Base-by-base conservation (phyloP, 2,797 vertebrate species). In the Megaceryle alcyon region DNA sequence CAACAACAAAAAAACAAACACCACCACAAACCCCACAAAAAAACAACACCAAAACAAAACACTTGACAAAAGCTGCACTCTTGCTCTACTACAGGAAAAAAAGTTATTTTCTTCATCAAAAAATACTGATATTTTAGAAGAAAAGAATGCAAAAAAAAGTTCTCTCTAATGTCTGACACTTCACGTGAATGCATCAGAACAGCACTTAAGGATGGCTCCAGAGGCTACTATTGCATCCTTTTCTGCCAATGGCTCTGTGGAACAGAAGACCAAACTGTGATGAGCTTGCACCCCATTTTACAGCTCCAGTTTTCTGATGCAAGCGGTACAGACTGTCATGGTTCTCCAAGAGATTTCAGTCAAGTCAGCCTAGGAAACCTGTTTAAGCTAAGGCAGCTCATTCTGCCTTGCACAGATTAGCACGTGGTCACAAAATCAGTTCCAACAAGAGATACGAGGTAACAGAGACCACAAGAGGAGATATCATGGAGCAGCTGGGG, bases 261-360 rank as follows among this genome's bases (percentile, higher is more conserved):
- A 15, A 28, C 29, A 54, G n/a, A 87, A 46, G 23, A 61, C 0
- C 10, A 12, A 86, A 53, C 5, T 79, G n/a, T 7, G 6, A 86
- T 44, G 33, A 61, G 22, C 14, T 53, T 61, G 44, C 22, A 78
- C 6, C n/a, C 44, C 0, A 2, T 15, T 53, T 10, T 4, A 70
- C 8, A 86, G 26, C 16, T 87, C 46, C 1, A 7, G 0, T 49
- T 68, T 39, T 54, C 53, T 37, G 44, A 78, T 60, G 83, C 35
- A 64, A 18, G 31, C 1, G 1, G 31, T 17, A 49, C 19, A 64
- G 20, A 46, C 6, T 16, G 33, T 13, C 44, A 64, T 0, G 0
- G 41, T 28, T 92, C 57, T 48, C 12, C n/a, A 18, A 79, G 26
- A 46, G 14, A 46, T n/a, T 65, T 76, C 37, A 65, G 28, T 51